Conservation (phyloP, 1,140 invertebrate species). For the Mycetomoellerius zeteki region DNA sequence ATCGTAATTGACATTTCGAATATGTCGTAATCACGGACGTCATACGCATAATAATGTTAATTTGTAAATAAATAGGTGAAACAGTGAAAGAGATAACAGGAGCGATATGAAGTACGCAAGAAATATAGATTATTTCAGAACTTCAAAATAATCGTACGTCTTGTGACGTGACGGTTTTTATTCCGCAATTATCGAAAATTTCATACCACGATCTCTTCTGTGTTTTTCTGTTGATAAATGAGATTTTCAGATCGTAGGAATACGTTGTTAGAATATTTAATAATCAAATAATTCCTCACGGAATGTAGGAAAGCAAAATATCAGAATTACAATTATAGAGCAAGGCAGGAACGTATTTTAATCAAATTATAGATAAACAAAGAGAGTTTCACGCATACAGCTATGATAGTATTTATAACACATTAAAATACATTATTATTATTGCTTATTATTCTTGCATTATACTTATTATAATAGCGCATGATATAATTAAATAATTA, state of each 20-base stretch:
- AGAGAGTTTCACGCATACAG: not conserved
- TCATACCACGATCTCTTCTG: not conserved
- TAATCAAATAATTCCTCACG: not conserved
- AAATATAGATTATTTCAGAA: not conserved
- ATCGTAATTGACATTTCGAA: slow-evolving; percentile 11
- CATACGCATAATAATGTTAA: not conserved
- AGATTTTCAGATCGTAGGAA: slow-evolving; percentile 22
- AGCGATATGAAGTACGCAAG: not conserved
- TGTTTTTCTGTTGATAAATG: slow-evolving; percentile 3
- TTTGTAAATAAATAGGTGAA: not conserved
- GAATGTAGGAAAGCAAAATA: slow-evolving; percentile 3
- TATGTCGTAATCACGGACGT: not conserved
- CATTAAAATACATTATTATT: slow-evolving; percentile 1
- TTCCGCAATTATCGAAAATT: slow-evolving; percentile 29
- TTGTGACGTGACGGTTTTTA: not conserved
- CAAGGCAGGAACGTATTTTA: slow-evolving; percentile 15
- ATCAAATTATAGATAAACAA: not conserved
- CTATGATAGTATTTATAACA: not conserved
- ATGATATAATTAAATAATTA: slow-evolving; percentile 14
- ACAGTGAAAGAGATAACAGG: not conserved
- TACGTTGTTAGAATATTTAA: slow-evolving; percentile 39
- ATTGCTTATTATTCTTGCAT: not conserved
- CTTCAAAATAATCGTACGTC: not conserved
- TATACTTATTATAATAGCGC: not conserved
- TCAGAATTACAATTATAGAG: slow-evolving; percentile 30